Conservation (phyloP, 2,113 vertebrate species). For the Pelecanoides urinatrix region DNA sequence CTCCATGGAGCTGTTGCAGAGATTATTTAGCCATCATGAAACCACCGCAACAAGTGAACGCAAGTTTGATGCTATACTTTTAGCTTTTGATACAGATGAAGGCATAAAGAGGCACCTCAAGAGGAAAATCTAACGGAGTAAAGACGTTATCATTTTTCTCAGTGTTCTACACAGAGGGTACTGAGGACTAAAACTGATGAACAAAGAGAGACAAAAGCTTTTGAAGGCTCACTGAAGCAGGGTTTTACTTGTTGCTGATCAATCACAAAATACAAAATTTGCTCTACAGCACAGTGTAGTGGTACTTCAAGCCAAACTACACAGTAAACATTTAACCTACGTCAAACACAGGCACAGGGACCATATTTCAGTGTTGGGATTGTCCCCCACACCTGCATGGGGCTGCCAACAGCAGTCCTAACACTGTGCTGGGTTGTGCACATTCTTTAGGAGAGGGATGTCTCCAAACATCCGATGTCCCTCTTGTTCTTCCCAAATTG, state of each 20-base stretch:
- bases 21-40: conserved; percentile 2
- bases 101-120: not conserved
- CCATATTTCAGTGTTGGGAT: not conserved
- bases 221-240: not conserved
- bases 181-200: not conserved
- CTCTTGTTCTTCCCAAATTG: not conserved
- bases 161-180: not conserved
- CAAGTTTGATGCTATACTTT: not conserved
- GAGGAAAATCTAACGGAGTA: not conserved
- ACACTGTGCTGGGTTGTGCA: not conserved
- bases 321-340: not conserved
- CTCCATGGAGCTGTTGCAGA: not conserved
- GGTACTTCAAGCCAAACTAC: not conserved
- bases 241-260: not conserved
- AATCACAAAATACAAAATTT: not conserved
- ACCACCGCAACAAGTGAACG: not conserved
- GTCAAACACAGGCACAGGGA: not conserved
- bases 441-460: not conserved
- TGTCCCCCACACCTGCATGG: not conserved
- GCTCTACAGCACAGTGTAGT: not conserved
- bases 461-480: not conserved
- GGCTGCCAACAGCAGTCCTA: not conserved
- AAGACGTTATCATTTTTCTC: not conserved
- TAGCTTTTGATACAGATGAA: conserved; percentile 24
- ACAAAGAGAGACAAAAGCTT: conserved; percentile 8